Conservation (phyloP, 2,888 invertebrate genomes). For the Brachypterus glaber region DNA sequence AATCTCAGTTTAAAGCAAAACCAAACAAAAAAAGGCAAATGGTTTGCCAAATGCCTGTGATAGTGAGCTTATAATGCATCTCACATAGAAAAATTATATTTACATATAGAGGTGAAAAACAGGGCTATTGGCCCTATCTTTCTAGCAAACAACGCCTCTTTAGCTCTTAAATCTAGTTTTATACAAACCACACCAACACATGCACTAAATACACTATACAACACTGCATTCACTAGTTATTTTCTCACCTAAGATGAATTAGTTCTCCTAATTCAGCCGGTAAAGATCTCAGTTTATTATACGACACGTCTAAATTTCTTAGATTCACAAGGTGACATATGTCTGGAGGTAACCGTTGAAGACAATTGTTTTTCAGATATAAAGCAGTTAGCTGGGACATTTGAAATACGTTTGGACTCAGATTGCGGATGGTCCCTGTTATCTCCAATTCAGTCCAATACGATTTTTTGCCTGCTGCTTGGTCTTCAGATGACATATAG, state of each 20-base stretch:
- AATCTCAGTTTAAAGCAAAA: too few species aligned
- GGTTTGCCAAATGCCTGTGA: too few species aligned
- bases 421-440: conserved; percentile 89
- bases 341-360: conserved; percentile 84
- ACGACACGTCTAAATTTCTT: conserved; percentile 82
- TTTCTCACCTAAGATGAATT: conserved; percentile 74
- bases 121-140: too few species aligned
- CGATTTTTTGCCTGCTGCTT: conserved; percentile 85
- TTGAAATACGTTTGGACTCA: conserved; percentile 87
- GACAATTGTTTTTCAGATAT: conserved; percentile 91
- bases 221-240: too few species aligned
- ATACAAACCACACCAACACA: too few species aligned
- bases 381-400: conserved; percentile 86
- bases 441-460: conserved; percentile 70
- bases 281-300: conserved; percentile 87
- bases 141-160: too few species aligned
- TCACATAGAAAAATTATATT: too few species aligned
- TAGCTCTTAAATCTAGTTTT: too few species aligned
- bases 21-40: too few species aligned
- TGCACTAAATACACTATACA: too few species aligned
- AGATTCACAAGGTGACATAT: conserved; percentile 78
- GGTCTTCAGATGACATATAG: conserved; percentile 88
- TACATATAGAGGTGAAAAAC: too few species aligned
- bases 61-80: too few species aligned
- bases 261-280: conserved; percentile 96